Percentiles rank a stretch among this genome's conserved stretches.
Conservation (phyloP, 2,113 vertebrate species). For the Chionis minor region DNA sequence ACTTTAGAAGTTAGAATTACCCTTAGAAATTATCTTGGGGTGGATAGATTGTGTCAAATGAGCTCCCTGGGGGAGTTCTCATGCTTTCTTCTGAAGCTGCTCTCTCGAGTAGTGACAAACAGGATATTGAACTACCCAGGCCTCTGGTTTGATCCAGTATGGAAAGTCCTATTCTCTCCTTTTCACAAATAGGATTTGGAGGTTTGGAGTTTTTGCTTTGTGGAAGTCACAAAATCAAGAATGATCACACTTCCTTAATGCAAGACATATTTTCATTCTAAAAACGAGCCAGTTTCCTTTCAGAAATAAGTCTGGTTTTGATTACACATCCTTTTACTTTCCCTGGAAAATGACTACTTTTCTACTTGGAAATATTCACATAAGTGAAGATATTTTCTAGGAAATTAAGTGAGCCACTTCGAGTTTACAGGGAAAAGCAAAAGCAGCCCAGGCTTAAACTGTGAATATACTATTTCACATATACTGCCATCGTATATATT, state of each 20-base stretch:
- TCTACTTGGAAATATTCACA: slow-evolving; percentile 14
- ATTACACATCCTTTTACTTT: slow-evolving; percentile 38
- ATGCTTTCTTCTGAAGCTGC: not conserved
- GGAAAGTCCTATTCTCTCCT: slow-evolving; percentile 24
- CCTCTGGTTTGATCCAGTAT: slow-evolving; percentile 21
- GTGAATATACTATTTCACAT: not conserved
- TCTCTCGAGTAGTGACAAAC: not conserved
- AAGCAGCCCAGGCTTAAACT: not conserved
- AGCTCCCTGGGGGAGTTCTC: not conserved
- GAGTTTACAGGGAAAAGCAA: not conserved
- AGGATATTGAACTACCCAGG: slow-evolving; percentile 20
- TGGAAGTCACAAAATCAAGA: slow-evolving; percentile 29
- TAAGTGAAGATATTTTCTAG: slow-evolving; percentile 26
- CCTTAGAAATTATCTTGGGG: not conserved
- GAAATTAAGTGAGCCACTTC: slow-evolving; percentile 7
- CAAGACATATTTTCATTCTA: slow-evolving; percentile 50
- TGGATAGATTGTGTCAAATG: not conserved
- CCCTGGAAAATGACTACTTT: slow-evolving; percentile 10
- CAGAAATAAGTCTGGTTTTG: slow-evolving; percentile 38
- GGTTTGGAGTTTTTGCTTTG: not conserved
- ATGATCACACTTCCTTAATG: slow-evolving; percentile 47
- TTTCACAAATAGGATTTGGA: not conserved
- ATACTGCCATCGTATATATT: no score
- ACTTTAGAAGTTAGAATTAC: not conserved
- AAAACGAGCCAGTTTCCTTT: slow-evolving; percentile 16